A percentile compares a stretch with the other conserved stretches of the same genome.
Conservation (phyloP, 2,888 invertebrate species). For the Tiphia femorata region DNA sequence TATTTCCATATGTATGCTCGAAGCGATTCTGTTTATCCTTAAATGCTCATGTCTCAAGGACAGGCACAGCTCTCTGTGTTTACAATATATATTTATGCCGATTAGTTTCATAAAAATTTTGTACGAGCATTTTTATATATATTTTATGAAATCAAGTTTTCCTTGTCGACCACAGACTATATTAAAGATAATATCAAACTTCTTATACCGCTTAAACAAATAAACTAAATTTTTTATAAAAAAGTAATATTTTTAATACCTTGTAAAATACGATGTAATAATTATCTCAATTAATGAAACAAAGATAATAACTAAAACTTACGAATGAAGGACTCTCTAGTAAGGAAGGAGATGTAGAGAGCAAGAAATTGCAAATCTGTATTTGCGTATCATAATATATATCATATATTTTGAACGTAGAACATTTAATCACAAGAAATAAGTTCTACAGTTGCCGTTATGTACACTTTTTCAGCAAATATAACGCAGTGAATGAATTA, state of each 20-base stretch:
- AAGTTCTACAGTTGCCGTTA: no score
- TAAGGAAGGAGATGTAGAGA: no score
- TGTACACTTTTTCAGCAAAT: no score
- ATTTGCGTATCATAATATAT: no score
- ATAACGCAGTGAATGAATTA: no score
- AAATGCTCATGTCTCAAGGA: slow-evolving; percentile 22
- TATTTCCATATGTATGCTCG: slow-evolving; percentile 30
- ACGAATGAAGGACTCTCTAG: no score
- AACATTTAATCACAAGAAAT: no score
- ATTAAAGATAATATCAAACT: slow-evolving; percentile 26
- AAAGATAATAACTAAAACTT: no score
- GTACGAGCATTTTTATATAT: slow-evolving; percentile 30
- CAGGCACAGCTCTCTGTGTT: slow-evolving; percentile 31
- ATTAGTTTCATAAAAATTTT: slow-evolving; percentile 29
- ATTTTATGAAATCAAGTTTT: slow-evolving; percentile 1
- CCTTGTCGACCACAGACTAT: no score
- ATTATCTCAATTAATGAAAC: no score
- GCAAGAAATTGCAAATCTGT: no score
- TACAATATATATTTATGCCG: slow-evolving; percentile 33
- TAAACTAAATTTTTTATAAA: slow-evolving; percentile 28
- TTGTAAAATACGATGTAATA: slow-evolving; percentile 8
- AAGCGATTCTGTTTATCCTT: slow-evolving; percentile 26
- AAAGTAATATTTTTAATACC: slow-evolving; percentile 32
- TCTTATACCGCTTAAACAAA: slow-evolving; percentile 34
- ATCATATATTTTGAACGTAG: no score